Base-by-base conservation (phyloP, 2,113 vertebrate genomes). In the Tor tambroides region DNA sequence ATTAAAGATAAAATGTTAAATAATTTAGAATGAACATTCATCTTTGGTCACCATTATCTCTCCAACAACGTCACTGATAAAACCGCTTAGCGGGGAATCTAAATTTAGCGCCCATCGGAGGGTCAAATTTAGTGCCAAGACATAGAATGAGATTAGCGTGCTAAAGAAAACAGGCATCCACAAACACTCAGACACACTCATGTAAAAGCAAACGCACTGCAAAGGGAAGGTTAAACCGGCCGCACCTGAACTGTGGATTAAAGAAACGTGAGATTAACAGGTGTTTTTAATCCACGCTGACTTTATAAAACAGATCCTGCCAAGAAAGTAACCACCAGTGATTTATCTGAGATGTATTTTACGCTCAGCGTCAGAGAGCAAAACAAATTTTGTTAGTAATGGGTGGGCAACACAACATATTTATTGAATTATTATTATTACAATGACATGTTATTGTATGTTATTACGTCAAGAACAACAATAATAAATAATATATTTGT, bases 231-330 rank as follows among this genome's bases (percentile, higher is more conserved):
- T 14, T 83, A 83, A 83, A 21, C 19, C 28, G 4, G 59, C 19
- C 15, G 91, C 91, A 91, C 91, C 91, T 93, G 91, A 80, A 43
- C 2, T 2, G 2, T 80, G 90, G 92, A 94, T 94, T 93, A 76
- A 86, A 86, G 87, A 91, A 92, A 92, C 90, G 90, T 93, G 92
- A 38, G n/a, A 61, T 88, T 89, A 59, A 76, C 63, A 38, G n/a
- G 84, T 67, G 83, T 46, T 88, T 80, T 59, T 56, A 69, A 65
- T 87, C 78, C 6, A 35, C 5, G 17, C 83, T 84, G 2, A 35
- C 21, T 80, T 26, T 51, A 35, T 65, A 32, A 81, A 69, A 84
- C 21, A 14, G 32, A 59, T 26, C 88, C 78, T 77, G 2, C 6
- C 38, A 43, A 88, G 41, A 72, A 74, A 54, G 43, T 19, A 30